Evolutionary conservation across 2,113 vertebrate genomes (phyloP).

Genomic region (Herpetotheres cachinnans): DNA sequence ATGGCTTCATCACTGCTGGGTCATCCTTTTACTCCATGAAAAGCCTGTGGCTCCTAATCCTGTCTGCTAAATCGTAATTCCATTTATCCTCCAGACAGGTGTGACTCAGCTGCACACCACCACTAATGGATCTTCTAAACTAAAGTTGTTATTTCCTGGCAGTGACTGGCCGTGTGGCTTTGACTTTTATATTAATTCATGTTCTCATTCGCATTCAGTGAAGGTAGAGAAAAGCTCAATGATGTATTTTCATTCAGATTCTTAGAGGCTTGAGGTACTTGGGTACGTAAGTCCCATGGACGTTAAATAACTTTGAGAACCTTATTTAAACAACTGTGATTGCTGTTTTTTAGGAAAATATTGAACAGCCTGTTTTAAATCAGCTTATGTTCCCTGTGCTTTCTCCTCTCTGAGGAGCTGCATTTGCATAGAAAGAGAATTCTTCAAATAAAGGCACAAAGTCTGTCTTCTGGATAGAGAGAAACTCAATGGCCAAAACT

Average conservation of each 20-base stretch:
- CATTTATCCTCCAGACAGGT: not conserved
- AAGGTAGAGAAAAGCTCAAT: not conserved
- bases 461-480: not conserved
- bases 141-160: not conserved
- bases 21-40: not conserved
- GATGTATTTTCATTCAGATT: not conserved
- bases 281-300: not conserved
- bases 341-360: not conserved
- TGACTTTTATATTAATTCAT: not conserved
- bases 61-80: not conserved
- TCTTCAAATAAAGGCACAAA: not conserved
- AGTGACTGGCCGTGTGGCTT: not conserved
- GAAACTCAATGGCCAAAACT: not conserved
- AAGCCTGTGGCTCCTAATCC: not conserved
- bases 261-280: not conserved
- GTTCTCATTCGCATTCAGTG: not conserved
- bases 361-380: not conserved
- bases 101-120: not conserved
- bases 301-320: not conserved
- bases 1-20: not conserved
- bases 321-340: not conserved
- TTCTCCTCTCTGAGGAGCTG: not conserved
- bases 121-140: not conserved
- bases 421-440: not conserved
- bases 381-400: not conserved